Conservation (phyloP, 2,888 invertebrate genomes). For the Malacosoma neustria region DNA sequence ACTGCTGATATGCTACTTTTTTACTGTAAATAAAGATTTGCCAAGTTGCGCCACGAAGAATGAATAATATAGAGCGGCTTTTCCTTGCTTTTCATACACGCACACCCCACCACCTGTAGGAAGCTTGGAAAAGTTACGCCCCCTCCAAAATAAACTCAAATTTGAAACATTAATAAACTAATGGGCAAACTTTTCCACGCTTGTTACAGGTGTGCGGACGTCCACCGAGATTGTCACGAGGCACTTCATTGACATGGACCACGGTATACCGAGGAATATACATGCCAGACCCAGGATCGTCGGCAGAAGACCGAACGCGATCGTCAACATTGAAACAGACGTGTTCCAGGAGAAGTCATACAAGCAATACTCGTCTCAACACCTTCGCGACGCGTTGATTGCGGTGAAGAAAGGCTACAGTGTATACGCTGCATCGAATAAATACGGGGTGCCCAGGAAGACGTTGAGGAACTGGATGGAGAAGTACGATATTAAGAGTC, state of each 20-base stretch:
- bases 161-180: constrained; percentile 16
- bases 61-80: constrained; percentile 49
- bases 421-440: constrained; percentile 72
- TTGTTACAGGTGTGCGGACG: constrained; percentile 67
- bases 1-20: too few species aligned
- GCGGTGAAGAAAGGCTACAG: constrained; percentile 70
- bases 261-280: constrained; percentile 58
- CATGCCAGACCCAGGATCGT: constrained; percentile 61
- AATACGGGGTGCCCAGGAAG: constrained; percentile 71
- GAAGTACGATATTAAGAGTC: constrained; percentile 71
- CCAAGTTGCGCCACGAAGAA: too few species aligned
- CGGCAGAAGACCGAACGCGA: constrained; percentile 56
- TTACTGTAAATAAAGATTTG: too few species aligned
- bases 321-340: constrained; percentile 64
- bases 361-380: constrained; percentile 69
- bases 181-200: constrained; percentile 62
- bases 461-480: constrained; percentile 76
- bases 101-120: constrained; percentile 39
- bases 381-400: constrained; percentile 60
- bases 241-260: constrained; percentile 65
- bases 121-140: constrained; percentile 72
- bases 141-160: constrained; percentile 12
- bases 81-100: constrained; percentile 63
- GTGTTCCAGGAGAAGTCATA: constrained; percentile 68
- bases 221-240: constrained; percentile 65